A percentile compares a stretch with the other conserved stretches of the same genome.
Conservation (phyloP, 2,797 vertebrate genomes). For the Nyctibius grandis region DNA sequence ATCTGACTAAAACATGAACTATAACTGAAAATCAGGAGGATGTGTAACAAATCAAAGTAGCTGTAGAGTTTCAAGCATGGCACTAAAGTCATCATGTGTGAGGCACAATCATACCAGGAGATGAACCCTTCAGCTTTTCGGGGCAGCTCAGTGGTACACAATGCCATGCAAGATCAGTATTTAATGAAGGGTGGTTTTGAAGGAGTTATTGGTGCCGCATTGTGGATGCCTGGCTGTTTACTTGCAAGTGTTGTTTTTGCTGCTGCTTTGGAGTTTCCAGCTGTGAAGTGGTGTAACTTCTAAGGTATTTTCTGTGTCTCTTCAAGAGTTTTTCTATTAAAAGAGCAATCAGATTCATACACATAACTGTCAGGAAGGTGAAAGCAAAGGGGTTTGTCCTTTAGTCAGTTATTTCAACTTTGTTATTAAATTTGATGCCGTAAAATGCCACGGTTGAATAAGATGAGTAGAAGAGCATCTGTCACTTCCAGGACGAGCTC, state of each 20-base stretch:
- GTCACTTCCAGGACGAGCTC: not conserved
- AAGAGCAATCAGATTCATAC: not conserved
- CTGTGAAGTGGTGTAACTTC: not conserved
- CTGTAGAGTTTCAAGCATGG: accelerated
- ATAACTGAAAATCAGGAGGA: not conserved
- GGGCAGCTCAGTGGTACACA: not conserved
- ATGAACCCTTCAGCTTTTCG: not conserved
- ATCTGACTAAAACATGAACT: not conserved
- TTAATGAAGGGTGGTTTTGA: not conserved
- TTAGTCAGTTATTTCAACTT: not conserved
- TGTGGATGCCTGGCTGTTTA: not conserved
- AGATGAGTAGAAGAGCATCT: not conserved
- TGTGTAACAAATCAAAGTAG: not conserved
- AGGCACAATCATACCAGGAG: not conserved
- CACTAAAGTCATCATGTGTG: not conserved
- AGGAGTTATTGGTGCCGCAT: not conserved
- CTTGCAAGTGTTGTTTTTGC: not conserved
- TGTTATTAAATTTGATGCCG: not conserved
- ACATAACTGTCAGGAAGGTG: not conserved
- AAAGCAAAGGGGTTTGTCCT: not conserved
- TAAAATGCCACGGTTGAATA: not conserved
- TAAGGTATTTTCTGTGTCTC: not conserved
- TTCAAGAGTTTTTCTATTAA: not conserved
- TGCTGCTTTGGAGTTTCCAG: not conserved
- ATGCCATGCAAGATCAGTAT: not conserved